Evolutionary conservation across 2,797 vertebrate genomes (phyloP), one percentile per base, ranked within the genome.

Genomic region (Sphaeramia orbicularis): DNA sequence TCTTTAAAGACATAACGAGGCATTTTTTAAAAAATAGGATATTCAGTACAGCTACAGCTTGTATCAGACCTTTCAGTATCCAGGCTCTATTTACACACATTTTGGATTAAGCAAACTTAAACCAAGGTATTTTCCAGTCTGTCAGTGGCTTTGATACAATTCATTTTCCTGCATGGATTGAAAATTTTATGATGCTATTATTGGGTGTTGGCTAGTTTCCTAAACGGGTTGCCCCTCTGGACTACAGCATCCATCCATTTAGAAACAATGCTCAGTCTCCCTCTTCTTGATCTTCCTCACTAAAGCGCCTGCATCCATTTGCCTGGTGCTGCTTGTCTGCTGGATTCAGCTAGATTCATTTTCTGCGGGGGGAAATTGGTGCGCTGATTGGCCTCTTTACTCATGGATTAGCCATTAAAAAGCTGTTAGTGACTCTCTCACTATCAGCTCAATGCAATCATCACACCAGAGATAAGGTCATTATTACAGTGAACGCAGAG

Each of bases 371-470:
- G 84, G 83, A 88, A 88, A 91, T 91, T 90, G 85, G 68, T 83
- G 81, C 56, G 15, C 81, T 89, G 92, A 90, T 91, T 92, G 88
- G 84, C 86, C 87, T 89, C 83, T 90, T 90, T 87, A 84, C 91
- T 93, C 90, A 89, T 93, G 88, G 92, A 92, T 93, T 93, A 93
- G 90, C 89, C 84, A 93, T 93, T 92, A 93, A 93, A 93, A 93
- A 92, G 92, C 90, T 92, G 90, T 91, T 93, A 90, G 92, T 60
- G 75, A 85, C 83, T 90, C 81, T 89, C 85, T 80, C 74, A 70
- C 77, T 89, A 88, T 88, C 88, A 81, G 79, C 71, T 71, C 83
- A 85, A 83, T 84, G 83, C 89, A 92, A 92, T 92, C 87, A 89
- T 88, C 27, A 56, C 62, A 67, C 80, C 78, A 80, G 81, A 85